Percentiles rank a stretch among this genome's conserved stretches.
Evolutionary conservation across 2,888 invertebrate genomes (phyloP).

Genomic region (Macrostomum cliftonense): DNA sequence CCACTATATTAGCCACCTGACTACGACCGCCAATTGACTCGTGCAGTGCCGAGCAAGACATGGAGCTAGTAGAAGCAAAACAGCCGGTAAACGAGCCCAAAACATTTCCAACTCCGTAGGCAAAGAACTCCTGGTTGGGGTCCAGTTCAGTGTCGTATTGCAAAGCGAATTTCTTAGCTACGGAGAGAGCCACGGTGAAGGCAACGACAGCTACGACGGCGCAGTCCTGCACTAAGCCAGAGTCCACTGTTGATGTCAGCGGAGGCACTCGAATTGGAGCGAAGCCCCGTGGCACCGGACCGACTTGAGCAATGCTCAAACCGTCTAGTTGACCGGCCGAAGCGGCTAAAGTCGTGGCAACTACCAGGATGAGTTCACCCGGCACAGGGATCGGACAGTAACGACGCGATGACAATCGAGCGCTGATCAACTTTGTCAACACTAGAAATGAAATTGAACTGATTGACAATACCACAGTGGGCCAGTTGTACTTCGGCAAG

Average conservation of each 20-base stretch:
- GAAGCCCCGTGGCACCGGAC: slow-evolving; percentile 9
- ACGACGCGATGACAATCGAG: too few species aligned
- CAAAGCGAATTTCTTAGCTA: slow-evolving; percentile 37
- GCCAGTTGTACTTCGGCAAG: slow-evolving; percentile 19
- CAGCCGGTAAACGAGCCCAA: slow-evolving; percentile 6
- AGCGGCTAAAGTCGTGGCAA: not conserved
- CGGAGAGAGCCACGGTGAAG: slow-evolving; percentile 30
- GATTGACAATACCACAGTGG: slow-evolving; percentile 20
- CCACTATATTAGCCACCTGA: slow-evolving; percentile 58
- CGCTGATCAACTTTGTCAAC: slow-evolving; percentile 18
- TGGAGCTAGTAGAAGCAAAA: slow-evolving; percentile 34
- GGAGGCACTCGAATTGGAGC: not conserved
- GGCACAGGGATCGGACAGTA: slow-evolving; percentile 26
- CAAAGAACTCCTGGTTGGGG: slow-evolving; percentile 23
- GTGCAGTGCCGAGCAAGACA: slow-evolving; percentile 49
- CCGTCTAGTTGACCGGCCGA: too few species aligned
- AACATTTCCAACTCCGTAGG: slow-evolving; percentile 10
- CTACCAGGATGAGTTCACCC: slow-evolving; percentile 19
- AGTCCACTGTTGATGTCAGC: not conserved
- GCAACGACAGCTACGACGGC: slow-evolving; percentile 20
- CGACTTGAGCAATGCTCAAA: slow-evolving; percentile 11
- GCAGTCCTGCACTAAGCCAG: not conserved
- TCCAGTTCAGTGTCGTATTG: slow-evolving; percentile 35
- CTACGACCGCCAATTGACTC: slow-evolving; percentile 67
- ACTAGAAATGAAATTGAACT: slow-evolving; percentile 19